phyloP scores from a whole-genome alignment of 2,113 vertebrate species.

The Zosterops japonicus region DNA sequence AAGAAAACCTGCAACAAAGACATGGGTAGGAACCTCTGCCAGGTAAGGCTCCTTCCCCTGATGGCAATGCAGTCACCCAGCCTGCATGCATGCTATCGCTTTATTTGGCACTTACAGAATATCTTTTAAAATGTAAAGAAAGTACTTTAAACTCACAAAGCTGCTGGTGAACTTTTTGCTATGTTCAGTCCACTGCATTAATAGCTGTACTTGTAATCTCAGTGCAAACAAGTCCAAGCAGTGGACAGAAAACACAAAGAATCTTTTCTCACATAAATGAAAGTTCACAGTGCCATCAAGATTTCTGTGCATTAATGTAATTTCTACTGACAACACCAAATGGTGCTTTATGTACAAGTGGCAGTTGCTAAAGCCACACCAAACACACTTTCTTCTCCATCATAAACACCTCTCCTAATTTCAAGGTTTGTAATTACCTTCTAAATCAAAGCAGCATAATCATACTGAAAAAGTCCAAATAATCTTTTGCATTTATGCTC shows the following conservation, averaged over 20 bases:
- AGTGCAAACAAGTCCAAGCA: not conserved
- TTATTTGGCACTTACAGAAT: not conserved
- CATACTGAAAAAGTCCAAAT: not conserved
- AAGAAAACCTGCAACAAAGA: not conserved
- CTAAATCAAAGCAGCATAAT: not conserved
- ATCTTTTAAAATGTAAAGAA: not conserved
- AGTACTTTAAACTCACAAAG: not conserved
- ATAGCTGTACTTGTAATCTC: not conserved
- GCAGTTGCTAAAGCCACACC: not conserved
- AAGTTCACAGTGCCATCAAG: not conserved
- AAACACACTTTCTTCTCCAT: not conserved
- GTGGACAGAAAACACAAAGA: not conserved
- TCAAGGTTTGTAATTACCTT: not conserved
- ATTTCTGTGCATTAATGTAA: not conserved
- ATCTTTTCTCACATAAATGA: not conserved
- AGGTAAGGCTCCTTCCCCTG: not conserved
- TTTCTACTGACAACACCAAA: not conserved
- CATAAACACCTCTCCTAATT: not conserved
- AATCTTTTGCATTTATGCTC: not conserved
- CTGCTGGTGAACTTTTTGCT: not conserved
- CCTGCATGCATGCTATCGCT: not conserved
- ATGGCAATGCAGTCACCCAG: not conserved
- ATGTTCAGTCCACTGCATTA: not conserved
- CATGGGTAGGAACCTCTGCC: not conserved
- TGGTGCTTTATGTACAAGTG: not conserved